phyloP scores from a whole-genome alignment of 1,140 invertebrate genomes.

The Conus betulinus region DNA sequence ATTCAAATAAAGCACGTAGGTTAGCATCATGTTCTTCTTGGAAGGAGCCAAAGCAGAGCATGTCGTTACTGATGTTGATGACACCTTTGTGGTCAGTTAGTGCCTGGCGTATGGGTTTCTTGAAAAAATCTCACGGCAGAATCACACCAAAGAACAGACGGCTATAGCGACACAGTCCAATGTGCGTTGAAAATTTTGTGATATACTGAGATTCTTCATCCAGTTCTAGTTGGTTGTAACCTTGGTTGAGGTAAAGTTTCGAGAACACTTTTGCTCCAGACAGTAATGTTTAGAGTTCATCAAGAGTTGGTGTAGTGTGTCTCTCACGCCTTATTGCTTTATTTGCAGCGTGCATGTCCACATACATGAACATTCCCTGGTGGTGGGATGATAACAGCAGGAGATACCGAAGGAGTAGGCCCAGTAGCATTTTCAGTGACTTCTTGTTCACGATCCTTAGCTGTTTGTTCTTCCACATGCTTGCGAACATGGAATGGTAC shows the following conservation, averaged over 20 bases:
- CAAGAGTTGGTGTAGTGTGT: constrained; percentile 39
- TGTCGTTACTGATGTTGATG: constrained; percentile 55
- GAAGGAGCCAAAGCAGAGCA: constrained; percentile 45
- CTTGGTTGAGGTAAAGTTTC: constrained; percentile 50
- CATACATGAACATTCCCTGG: constrained; percentile 43
- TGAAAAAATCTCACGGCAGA: constrained; percentile 52
- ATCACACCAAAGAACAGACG: constrained; percentile 50
- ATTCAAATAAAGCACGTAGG: constrained; percentile 49
- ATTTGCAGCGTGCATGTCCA: constrained; percentile 52
- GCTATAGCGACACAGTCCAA: constrained; percentile 50
- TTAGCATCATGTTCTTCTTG: constrained; percentile 53
- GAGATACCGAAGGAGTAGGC: constrained; percentile 33
- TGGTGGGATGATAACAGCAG: constrained; percentile 22
- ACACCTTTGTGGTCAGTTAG: constrained; percentile 39
- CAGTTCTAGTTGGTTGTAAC: constrained; percentile 54
- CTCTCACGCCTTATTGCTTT: constrained; percentile 44
- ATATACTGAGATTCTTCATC: constrained; percentile 40
- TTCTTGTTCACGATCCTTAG: constrained; percentile 8
- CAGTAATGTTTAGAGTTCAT: constrained; percentile 43
- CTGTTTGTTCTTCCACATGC: constrained; percentile 26
- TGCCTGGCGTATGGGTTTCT: constrained; percentile 35
- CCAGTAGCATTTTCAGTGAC: constrained; percentile 44
- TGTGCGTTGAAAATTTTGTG: constrained; percentile 46
- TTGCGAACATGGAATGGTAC: constrained; percentile 32
- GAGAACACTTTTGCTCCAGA: constrained; percentile 47